Conservation (phyloP, 2,888 invertebrate species). For the Polyommatus icarus region DNA sequence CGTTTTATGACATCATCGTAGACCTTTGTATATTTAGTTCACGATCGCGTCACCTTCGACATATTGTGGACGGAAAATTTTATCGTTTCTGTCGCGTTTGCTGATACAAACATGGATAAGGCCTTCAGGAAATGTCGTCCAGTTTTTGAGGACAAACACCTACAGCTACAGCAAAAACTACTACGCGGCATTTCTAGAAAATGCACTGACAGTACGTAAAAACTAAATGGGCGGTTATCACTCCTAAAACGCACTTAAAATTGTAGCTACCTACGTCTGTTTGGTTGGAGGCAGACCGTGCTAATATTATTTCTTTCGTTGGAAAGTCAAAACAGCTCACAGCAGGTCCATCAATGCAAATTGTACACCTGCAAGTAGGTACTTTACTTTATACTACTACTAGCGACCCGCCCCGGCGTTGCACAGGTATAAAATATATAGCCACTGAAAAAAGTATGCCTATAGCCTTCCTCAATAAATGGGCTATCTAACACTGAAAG, state of each 20-base stretch:
- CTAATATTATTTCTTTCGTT: no score
- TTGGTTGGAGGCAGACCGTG: no score
- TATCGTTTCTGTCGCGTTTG: slow-evolving; percentile 27
- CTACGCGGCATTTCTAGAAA: neutral
- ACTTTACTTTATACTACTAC: neutral
- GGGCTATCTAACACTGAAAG: no score
- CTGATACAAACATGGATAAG: slow-evolving; percentile 20
- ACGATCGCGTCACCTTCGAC: slow-evolving; percentile 52
- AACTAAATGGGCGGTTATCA: neutral
- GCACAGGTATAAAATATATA: no score
- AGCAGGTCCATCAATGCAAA: neutral
- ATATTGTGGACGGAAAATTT: slow-evolving; percentile 33
- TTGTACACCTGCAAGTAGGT: neutral
- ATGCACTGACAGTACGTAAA: no score
- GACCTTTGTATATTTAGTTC: slow-evolving; percentile 51
- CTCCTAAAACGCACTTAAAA: neutral
- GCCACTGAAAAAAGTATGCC: no score
- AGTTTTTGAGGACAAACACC: neutral
- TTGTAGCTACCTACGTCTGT: no score
- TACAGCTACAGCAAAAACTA: neutral
- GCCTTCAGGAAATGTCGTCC: neutral
- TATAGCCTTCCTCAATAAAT: no score
- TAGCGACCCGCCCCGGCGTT: no score
- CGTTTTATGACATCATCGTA: slow-evolving; percentile 41
- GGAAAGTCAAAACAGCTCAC: no score